phyloP scores from a whole-genome alignment of 2,113 vertebrate species.

The Chionodraco myersi region DNA sequence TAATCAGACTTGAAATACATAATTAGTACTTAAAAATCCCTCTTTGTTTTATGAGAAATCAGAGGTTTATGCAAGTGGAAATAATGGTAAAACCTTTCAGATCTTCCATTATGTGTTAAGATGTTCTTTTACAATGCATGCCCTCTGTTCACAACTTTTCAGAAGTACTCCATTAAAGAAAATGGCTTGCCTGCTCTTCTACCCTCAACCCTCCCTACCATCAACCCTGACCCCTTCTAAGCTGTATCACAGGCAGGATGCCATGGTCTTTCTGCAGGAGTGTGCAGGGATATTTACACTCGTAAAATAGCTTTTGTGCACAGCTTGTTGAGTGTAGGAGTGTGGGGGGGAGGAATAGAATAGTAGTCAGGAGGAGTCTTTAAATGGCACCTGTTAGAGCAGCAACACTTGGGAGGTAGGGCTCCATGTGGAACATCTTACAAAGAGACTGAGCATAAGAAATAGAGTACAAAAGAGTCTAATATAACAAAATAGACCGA shows the following conservation, averaged over 20 bases:
- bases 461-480: neutral
- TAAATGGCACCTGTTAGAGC: constrained; percentile 55
- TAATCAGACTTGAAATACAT: no score
- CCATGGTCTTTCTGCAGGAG: neutral
- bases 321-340: neutral
- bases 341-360: neutral
- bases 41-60: no score
- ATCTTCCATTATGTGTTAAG: neutral
- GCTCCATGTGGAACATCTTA: constrained; percentile 30
- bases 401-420: neutral
- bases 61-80: no score
- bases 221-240: neutral
- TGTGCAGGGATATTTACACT: constrained; percentile 1
- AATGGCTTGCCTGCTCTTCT: neutral
- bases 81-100: neutral
- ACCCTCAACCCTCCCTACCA: neutral
- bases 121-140: neutral
- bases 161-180: neutral
- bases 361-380: constrained; percentile 16
- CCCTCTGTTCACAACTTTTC: neutral
- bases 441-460: neutral
- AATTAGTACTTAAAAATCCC: no score
- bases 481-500: neutral
- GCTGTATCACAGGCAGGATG: constrained; percentile 10
- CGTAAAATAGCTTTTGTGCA: constrained; percentile 1